Percentiles rank a stretch among this genome's conserved stretches.
These are phyloP conservation scores for Ranitomeya variabilis DNA, from an alignment of 2,113 vertebrate genomes.

Conservation along the genomic window DNA sequence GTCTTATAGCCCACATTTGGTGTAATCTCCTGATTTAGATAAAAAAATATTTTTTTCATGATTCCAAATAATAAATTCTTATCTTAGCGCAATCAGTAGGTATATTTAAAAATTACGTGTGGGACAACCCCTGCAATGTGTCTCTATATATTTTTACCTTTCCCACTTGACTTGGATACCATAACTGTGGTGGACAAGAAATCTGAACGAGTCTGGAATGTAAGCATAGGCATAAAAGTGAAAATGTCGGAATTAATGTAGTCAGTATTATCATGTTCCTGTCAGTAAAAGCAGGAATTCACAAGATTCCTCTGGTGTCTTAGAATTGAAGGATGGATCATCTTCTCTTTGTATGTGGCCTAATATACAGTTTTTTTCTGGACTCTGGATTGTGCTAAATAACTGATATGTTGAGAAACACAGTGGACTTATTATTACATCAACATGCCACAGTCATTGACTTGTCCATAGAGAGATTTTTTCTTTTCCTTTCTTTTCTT, in stretches of 20 bases:
- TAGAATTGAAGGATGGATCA: neutral
- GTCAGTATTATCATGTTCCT: neutral
- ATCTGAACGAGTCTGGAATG: neutral
- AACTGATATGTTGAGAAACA: neutral
- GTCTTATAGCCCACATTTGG: too few species aligned
- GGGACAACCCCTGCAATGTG: neutral
- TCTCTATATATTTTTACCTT: neutral
- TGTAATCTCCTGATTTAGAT: too few species aligned
- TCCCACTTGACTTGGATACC: neutral
- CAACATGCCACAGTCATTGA: neutral
- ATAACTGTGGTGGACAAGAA: slow-evolving; percentile 7
- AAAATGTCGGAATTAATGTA: neutral
- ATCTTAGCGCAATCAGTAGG: too few species aligned
- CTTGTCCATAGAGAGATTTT: neutral
- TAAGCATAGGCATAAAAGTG: slow-evolving; percentile 21
- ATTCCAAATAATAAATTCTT: too few species aligned
- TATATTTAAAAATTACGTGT: too few species aligned
- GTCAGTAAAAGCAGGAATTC: neutral
- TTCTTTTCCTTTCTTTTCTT: neutral
- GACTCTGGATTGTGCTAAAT: neutral
- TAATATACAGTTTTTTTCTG: neutral
- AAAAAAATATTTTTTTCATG: too few species aligned
- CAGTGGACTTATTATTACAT: neutral
- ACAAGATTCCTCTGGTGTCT: neutral
- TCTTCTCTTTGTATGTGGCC: neutral